phyloP scores from a whole-genome alignment of 2,113 vertebrate species.

The Sander vitreus region DNA sequence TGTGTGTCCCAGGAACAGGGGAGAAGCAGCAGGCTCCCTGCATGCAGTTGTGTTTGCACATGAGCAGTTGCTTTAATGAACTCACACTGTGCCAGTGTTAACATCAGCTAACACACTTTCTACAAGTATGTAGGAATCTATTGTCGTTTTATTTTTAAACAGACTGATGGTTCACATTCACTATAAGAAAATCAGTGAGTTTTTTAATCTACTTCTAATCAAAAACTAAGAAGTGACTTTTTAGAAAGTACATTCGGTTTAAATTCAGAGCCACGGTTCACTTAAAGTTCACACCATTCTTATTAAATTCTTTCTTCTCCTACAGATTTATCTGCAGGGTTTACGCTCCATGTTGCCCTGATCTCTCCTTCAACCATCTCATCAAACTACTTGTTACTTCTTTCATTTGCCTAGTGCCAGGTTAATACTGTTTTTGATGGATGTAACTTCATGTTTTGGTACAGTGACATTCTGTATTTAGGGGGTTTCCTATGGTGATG shows the following conservation, averaged over 20 bases:
- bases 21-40: slow-evolving; percentile 12
- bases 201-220: not conserved
- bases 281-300: not conserved
- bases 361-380: not conserved
- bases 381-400: not conserved
- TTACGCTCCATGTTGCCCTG: not conserved
- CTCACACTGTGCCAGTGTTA: not conserved
- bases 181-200: not conserved
- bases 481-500: not conserved
- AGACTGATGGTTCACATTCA: not conserved
- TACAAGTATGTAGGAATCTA: not conserved
- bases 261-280: not conserved
- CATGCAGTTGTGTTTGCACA: slow-evolving; percentile 6
- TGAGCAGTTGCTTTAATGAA: slow-evolving; percentile 21
- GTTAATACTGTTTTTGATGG: not conserved
- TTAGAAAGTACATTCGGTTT: not conserved
- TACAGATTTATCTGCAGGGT: not conserved
- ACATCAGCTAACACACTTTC: slow-evolving; percentile 14
- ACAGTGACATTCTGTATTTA: not conserved
- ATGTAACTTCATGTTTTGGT: not conserved
- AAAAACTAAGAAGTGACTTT: not conserved
- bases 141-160: not conserved
- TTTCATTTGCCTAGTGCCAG: not conserved
- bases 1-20: not conserved
- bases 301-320: not conserved